These are phyloP conservation scores for Puntigrus tetrazona DNA, from an alignment of 2,113 vertebrate genomes.

Conservation along the genomic window DNA sequence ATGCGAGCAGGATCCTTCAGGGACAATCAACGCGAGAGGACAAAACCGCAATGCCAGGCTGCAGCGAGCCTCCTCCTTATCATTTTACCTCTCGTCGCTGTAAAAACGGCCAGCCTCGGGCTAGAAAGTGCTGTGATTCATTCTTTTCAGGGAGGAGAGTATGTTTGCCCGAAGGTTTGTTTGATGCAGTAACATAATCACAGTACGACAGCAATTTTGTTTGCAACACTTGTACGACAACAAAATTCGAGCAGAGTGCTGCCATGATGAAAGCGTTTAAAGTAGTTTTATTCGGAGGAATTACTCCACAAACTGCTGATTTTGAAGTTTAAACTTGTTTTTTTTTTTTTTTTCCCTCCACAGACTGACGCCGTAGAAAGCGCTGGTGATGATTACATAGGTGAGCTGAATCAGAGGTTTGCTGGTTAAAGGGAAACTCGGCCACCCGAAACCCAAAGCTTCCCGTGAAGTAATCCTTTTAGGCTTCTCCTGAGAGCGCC, in stretches of 20 bases:
- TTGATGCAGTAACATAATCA: slow-evolving; percentile 34
- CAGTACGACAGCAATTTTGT: slow-evolving; percentile 39
- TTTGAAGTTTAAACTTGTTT: slow-evolving; percentile 3
- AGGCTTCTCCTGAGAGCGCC: slow-evolving; percentile 3
- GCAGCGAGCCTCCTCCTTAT: not conserved
- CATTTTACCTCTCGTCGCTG: slow-evolving; percentile 15
- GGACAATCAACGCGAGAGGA: slow-evolving; percentile 20
- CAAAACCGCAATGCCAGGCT: not conserved
- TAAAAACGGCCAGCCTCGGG: not conserved
- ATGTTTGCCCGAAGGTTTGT: slow-evolving; percentile 12
- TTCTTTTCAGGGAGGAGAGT: slow-evolving; percentile 17
- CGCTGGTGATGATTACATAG: slow-evolving; percentile 12
- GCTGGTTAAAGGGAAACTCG: slow-evolving; percentile 1
- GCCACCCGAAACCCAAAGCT: slow-evolving; percentile 20
- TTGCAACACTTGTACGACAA: slow-evolving; percentile 7
- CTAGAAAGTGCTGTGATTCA: slow-evolving; percentile 27
- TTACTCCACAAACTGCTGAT: slow-evolving; percentile 3
- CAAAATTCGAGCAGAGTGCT: not conserved
- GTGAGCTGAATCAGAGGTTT: slow-evolving; percentile 19
- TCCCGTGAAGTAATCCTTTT: slow-evolving; percentile 10
- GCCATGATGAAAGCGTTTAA: not conserved
- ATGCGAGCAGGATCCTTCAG: slow-evolving; percentile 24
- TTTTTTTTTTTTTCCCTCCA: not conserved
- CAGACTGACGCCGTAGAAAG: not conserved
- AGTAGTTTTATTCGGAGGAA: not conserved